Evolutionary conservation across 2,888 invertebrate genomes (phyloP), one percentile per base, ranked within the genome.

Genomic region (Cinara cedri): DNA sequence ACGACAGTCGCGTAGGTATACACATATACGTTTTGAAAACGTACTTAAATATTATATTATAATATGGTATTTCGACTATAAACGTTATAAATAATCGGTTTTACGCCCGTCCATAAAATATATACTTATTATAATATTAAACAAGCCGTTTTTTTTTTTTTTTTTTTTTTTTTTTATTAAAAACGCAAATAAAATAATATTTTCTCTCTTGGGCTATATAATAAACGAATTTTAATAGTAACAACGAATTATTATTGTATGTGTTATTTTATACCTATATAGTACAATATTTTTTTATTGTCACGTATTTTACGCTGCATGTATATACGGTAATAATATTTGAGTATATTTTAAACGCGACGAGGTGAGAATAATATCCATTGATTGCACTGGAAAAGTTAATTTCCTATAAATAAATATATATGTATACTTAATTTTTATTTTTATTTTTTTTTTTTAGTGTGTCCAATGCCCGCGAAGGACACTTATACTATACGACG

Each of bases 351-450:
- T 34, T 34, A 34, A 3, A 34, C 34, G 34, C n/a, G n/a, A n/a
- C n/a, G n/a, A 57, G 71, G 60, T 62, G 72, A 72, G 72, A 62
- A n/a, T n/a, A n/a, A n/a, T 62, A 51, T 62, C 72, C n/a, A n/a
- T n/a, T n/a, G 62, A 72, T 51, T 62, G 8, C 16, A 34, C 49
- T 72, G n/a, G 14, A 26, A 44, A 49, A 26, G 19, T 62, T 16
- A 51, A 62, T 62, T 51, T 62, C 51, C 1, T 14, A 13, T 14
- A 21, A n/a, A n/a, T n/a, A n/a, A n/a, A n/a, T n/a, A n/a, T n/a
- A n/a, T n/a, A n/a, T n/a, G n/a, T n/a, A n/a, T 19, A 49, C 34
- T 62, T 49, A 13, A 21, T 62, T 63, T 34, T 4, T 34, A 34
- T 34, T 34, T 4, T 34, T 34, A 34, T 34, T 4, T 6, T 34